Percentiles rank a stretch among this genome's conserved stretches.
phyloP scores from a whole-genome alignment of 2,113 vertebrate genomes.

The Plecturocebus donacophilus region DNA sequence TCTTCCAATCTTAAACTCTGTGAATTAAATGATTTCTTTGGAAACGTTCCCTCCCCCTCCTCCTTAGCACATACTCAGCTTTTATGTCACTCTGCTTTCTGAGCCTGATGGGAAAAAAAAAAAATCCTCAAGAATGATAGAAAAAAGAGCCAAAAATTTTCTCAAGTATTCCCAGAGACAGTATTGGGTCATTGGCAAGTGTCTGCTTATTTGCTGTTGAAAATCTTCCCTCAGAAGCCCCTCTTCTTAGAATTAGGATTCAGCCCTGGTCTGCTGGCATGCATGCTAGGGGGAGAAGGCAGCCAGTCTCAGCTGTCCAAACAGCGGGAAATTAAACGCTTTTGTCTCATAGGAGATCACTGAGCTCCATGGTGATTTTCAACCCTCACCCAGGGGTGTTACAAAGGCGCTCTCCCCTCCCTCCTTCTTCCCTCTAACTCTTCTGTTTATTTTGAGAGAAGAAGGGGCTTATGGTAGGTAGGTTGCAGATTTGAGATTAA shows the following conservation, averaged over 20 bases:
- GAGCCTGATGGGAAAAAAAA: background rate
- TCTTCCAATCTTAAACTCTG: background rate
- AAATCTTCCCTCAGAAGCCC: slow-evolving; percentile 43
- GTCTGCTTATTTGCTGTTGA: background rate
- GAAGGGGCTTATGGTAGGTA: background rate
- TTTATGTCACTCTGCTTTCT: slow-evolving; percentile 5
- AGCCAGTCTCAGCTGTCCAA: slow-evolving; percentile 67
- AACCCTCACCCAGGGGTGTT: slow-evolving; percentile 36
- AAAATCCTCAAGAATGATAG: background rate
- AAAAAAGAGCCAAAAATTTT: slow-evolving; percentile 30
- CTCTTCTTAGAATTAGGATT: slow-evolving; percentile 54
- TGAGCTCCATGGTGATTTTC: slow-evolving; percentile 64
- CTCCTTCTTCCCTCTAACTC: background rate
- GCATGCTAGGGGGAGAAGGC: background rate
- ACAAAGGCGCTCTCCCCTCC: background rate
- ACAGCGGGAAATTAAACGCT: slow-evolving; percentile 43
- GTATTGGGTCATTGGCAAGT: background rate
- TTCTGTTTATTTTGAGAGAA: slow-evolving; percentile 41
- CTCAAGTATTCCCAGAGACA: slow-evolving; percentile 52
- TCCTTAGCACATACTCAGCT: background rate
- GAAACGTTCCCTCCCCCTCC: slow-evolving; percentile 16
- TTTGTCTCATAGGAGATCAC: slow-evolving; percentile 34
- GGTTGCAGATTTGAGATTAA: background rate
- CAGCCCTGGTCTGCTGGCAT: background rate
- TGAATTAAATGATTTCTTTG: slow-evolving; percentile 43